Percentiles rank a stretch among this genome's conserved stretches.
These are phyloP conservation scores for Lineus longissimus DNA, from an alignment of 1,140 invertebrate species.

Conservation along the genomic window DNA sequence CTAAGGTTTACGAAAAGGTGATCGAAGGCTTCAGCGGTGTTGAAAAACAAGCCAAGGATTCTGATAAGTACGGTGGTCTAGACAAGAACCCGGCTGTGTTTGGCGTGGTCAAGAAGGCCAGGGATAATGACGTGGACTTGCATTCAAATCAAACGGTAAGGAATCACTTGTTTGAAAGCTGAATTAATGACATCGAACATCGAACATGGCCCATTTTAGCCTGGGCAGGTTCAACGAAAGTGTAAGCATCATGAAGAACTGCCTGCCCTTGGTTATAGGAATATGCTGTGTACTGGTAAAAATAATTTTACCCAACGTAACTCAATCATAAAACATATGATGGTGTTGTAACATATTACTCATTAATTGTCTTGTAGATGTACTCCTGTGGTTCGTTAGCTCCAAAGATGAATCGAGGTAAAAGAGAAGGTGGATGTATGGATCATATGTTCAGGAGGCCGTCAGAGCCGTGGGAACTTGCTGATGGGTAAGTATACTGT, in stretches of 20 bases:
- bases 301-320: too few species aligned
- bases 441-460: conserved; percentile 57
- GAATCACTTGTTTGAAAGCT: not conserved
- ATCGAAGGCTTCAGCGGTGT: conserved; percentile 50
- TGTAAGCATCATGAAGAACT: too few species aligned
- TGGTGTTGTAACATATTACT: too few species aligned
- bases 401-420: conserved; percentile 58
- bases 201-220: conserved; percentile 8
- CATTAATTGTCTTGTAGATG: conserved; percentile 48
- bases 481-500: conserved; percentile 56
- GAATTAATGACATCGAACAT: not conserved
- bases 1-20: conserved; percentile 34
- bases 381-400: conserved; percentile 61
- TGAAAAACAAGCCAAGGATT: conserved; percentile 53
- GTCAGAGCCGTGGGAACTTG: conserved; percentile 61
- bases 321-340: too few species aligned
- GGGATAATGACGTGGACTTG: conserved; percentile 59
- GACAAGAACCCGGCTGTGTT: conserved; percentile 55
- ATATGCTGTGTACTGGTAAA: too few species aligned
- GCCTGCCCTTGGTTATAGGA: too few species aligned
- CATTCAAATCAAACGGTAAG: conserved; percentile 56
- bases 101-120: conserved; percentile 55
- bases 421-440: conserved; percentile 55
- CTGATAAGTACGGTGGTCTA: conserved; percentile 53
- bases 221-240: conserved; percentile 5